These are phyloP conservation scores for Euplagia quadripunctaria DNA, from an alignment of 2,888 invertebrate species.

Conservation along the genomic window DNA sequence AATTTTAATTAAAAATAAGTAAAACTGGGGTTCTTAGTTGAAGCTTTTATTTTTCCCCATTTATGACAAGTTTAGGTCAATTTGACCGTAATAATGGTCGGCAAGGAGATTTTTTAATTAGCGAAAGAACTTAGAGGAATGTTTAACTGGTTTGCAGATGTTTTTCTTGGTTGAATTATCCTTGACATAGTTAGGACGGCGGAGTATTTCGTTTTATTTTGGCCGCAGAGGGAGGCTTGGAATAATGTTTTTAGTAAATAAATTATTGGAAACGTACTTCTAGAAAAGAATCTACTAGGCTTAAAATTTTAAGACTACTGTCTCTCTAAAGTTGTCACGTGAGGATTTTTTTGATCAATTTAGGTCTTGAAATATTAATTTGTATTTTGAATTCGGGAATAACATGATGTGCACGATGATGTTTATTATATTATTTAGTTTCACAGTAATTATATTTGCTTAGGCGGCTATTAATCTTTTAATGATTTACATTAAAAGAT, in stretches of 20 bases:
- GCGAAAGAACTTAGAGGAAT: slow-evolving; percentile 30
- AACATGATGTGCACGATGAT: no score
- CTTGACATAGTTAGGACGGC: slow-evolving; percentile 30
- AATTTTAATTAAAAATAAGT: slow-evolving; percentile 61
- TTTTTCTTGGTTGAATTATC: slow-evolving; percentile 37
- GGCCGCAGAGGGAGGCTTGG: background rate
- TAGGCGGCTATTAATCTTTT: no score
- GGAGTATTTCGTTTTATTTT: slow-evolving; percentile 23
- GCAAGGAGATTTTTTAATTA: slow-evolving; percentile 53
- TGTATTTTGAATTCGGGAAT: no score
- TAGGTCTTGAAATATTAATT: no score
- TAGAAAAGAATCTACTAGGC: background rate
- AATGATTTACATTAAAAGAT: no score
- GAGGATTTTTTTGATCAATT: no score
- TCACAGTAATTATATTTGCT: no score
- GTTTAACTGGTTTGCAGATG: slow-evolving; percentile 23
- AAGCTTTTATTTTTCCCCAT: slow-evolving; percentile 50
- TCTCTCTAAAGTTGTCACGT: no score
- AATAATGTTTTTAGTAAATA: background rate
- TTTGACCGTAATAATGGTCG: slow-evolving; percentile 46
- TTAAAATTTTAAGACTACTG: no score
- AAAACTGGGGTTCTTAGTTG: slow-evolving; percentile 40
- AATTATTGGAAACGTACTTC: background rate
- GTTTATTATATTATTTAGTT: no score
- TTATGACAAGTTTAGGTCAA: slow-evolving; percentile 53